Base-by-base conservation (phyloP, 2,113 vertebrate species). In the Hypocryptadius cinnamomeus region DNA sequence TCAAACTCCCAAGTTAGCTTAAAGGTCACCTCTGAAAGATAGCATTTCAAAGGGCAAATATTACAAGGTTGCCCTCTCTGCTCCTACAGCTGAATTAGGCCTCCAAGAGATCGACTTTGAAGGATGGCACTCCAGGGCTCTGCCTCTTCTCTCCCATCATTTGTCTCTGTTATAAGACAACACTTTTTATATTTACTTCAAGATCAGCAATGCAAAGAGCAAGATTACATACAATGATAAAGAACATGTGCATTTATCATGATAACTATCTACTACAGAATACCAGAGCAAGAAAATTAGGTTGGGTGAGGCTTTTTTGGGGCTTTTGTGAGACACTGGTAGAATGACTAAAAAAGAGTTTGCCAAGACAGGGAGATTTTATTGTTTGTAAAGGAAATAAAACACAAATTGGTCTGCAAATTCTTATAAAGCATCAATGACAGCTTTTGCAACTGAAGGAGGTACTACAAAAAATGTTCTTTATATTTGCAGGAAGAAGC, bases 1-100 rank as follows among this genome's bases (percentile, higher is more conserved):
- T 86, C 88, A 96, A 92, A 66, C 88, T 90, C 95, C 84, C 93
- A 80, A 90, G 93, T 94, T 91, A 96, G 82, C 88, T 93, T 83
- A 96, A 96, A 96, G 96, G 96, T 96, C 96, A 96, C 47, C 71
- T 63, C 68, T 86, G 92, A 95, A 93, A 85, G 82, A 94, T 39
- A 63, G 72, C 54, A 6, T 88, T 92, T 73, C 92, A 96, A 96
- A 96, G 96, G 96, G 90, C 92, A 94, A 83, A 51, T 63, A 93
- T 80, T 60, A n/a, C 23, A 88, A 77, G 92, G 88, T 68, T 85
- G 90, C 85, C 94, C 93, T 92, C 92, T 73, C 42, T 94, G 93
- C 88, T 94, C 90, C 88, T 56, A 3, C 42, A 91, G 92, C 85
- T 95, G 94, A 93, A 94, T 96, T 93, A 94, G 93, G 68, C 20